Percentiles rank a stretch among this genome's conserved stretches.
These are phyloP conservation scores for Drosophila kepulauana DNA, from an alignment of 1,140 invertebrate genomes.

Conservation along the genomic window DNA sequence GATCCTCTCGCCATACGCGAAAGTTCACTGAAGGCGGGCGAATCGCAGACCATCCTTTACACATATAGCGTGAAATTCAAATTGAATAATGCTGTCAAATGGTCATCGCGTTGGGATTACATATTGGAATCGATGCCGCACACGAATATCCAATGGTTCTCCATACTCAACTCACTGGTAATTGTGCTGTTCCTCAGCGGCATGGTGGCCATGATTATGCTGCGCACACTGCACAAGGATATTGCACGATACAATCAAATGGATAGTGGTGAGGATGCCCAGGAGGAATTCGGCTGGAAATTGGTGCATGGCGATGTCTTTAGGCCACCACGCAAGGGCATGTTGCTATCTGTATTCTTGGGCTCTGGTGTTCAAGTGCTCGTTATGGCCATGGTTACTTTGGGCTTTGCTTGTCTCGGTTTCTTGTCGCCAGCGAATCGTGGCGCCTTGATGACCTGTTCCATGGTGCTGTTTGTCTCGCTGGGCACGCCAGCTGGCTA, in stretches of 20 bases:
- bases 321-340: conserved; percentile 97
- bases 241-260: conserved; percentile 99
- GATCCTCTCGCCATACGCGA: conserved; percentile 89
- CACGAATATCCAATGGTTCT: conserved; percentile 99
- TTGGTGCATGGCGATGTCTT: conserved; percentile 98
- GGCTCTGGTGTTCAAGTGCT: conserved; percentile 97
- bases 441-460: conserved; percentile 99
- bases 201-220: conserved; percentile 99
- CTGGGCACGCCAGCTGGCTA: conserved; percentile 98
- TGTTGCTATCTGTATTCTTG: conserved; percentile 97
- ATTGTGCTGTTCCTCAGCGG: conserved; percentile 96
- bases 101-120: conserved; percentile 99
- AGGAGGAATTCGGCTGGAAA: conserved; percentile 99
- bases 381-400: conserved; percentile 90
- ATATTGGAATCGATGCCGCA: conserved; percentile 99
- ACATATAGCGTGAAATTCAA: conserved; percentile 95
- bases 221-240: conserved; percentile 98
- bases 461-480: conserved; percentile 97
- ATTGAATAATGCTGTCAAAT: conserved; percentile 94
- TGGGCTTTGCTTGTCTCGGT: conserved; percentile 98
- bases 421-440: conserved; percentile 99
- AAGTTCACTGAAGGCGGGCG: conserved; percentile 85
- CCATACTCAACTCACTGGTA: conserved; percentile 95
- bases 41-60: conserved; percentile 91
- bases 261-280: conserved; percentile 97